A percentile compares a stretch with the other conserved stretches of the same genome.
Conservation (phyloP, 2,888 invertebrate genomes). For the Cremastinae sp. region DNA sequence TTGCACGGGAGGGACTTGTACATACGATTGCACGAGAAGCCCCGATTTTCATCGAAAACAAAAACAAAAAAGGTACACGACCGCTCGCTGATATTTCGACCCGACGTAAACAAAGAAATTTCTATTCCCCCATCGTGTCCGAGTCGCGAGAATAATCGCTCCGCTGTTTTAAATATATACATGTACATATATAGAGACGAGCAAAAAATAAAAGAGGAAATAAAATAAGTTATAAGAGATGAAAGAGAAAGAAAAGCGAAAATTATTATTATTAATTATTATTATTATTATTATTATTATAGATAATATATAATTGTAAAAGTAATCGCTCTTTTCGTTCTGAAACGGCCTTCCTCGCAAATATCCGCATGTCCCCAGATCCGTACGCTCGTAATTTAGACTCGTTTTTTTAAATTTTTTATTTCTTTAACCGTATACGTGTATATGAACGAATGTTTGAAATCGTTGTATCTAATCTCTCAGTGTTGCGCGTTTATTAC, state of each 20-base stretch:
- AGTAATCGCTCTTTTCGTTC: constrained; percentile 71
- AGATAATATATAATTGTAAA: constrained; percentile 78
- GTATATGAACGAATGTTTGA: too few species aligned
- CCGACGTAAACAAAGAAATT: constrained; percentile 18
- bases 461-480: too few species aligned
- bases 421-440: too few species aligned
- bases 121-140: constrained; percentile 23
- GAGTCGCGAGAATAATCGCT: constrained; percentile 62
- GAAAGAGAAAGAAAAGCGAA: constrained; percentile 66
- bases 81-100: constrained; percentile 27
- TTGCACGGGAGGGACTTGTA: constrained; percentile 58
- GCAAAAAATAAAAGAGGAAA: constrained; percentile 54
- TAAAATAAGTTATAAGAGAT: constrained; percentile 43
- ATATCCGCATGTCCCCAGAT: constrained; percentile 23
- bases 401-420: too few species aligned
- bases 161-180: constrained; percentile 69
- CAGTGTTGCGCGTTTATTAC: constrained; percentile 31
- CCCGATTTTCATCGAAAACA: constrained; percentile 38
- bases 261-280: too few species aligned
- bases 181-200: constrained; percentile 62
- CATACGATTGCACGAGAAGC: constrained; percentile 60
- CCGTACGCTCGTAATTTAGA: too few species aligned
- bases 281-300: too few species aligned
- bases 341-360: constrained; percentile 66
- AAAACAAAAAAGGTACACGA: too few species aligned